Evolutionary conservation across 2,888 invertebrate genomes (phyloP), one percentile per base, ranked within the genome.

Genomic region (Scaeva pyrastri): DNA sequence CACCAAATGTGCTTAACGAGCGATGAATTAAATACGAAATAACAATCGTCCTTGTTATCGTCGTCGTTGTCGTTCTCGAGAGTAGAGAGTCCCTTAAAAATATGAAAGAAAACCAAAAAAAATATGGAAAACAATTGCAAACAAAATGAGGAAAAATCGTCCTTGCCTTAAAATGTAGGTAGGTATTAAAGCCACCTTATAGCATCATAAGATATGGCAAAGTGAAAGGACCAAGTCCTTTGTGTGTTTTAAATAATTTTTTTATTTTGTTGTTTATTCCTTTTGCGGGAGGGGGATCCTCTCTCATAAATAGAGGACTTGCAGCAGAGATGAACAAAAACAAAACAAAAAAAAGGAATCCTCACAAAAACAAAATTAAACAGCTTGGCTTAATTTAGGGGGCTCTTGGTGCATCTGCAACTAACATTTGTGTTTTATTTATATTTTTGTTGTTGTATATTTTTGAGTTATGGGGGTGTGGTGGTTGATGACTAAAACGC

Each of bases 1-100:
- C 52, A 80, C 71, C 75, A 85, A 80, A 80, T 85, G 60, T 76
- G 60, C 84, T 72, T 79, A 84, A 71, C 84, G 71, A 75, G 79
- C 75, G 41, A 85, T 52, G 71, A 85, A 80, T 85, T 80, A 75
- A 85, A 85, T 80, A 72, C 68, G 56, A 84, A 76, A 80, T 60
- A 84, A 84, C 71, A 85, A 85, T 80, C 72, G 71, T 58, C 71
- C 64, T 66, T 48, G 64, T 23, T 62, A 56, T 56, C 60, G 39
- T 39, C 39, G 8, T 60, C 60, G 50, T 12, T 21, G 12, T 50
- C 50, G 39, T 16, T 12, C 11, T 39, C 21, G 19, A 19, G 6
- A 8, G 31, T 31, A 4, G 31, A 1, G 36, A 79, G 84, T 79
- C 55, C 71, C 55, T 72, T 72, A 52, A 58, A 55, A 77, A 68